Conservation (phyloP, 2,797 vertebrate genomes). For the Betta splendens region DNA sequence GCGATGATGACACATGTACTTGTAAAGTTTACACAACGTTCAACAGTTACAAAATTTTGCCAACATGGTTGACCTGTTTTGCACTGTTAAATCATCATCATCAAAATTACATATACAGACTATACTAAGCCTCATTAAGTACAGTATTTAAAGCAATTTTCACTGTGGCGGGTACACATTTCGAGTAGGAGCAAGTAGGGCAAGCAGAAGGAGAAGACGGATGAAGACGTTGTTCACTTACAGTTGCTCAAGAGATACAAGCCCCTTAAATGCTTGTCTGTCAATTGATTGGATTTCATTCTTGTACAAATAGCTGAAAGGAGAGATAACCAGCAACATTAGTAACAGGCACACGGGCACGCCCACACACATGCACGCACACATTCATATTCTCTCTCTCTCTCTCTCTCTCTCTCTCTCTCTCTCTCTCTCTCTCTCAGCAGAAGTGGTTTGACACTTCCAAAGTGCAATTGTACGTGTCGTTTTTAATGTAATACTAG, state of each 20-base stretch:
- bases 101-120: conserved; percentile 36
- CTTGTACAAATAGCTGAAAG: conserved; percentile 99
- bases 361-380: conserved; percentile 64
- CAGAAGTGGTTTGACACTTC: neutral
- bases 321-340: conserved; percentile 92
- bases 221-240: conserved; percentile 87
- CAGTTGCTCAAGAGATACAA: conserved; percentile 99
- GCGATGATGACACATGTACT: conserved; percentile 27
- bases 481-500: neutral
- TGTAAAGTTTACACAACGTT: conserved; percentile 37
- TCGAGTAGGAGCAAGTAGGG: conserved; percentile 55
- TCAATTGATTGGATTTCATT: conserved; percentile 99
- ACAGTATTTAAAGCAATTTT: conserved; percentile 26
- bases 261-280: conserved; percentile 99
- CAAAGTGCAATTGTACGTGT: no score
- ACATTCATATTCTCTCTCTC: conserved; percentile 48
- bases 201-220: conserved; percentile 53
- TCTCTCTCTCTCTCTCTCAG: no score
- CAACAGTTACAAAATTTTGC: neutral
- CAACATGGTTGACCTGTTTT: conserved; percentile 13
- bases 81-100: neutral
- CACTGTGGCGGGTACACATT: conserved; percentile 12
- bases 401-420: no score
- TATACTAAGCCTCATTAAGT: conserved; percentile 33
- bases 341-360: conserved; percentile 83